A percentile compares a stretch with the other conserved stretches of the same genome.
Conservation (phyloP, 2,113 vertebrate genomes). For the Oceanodroma tethys region DNA sequence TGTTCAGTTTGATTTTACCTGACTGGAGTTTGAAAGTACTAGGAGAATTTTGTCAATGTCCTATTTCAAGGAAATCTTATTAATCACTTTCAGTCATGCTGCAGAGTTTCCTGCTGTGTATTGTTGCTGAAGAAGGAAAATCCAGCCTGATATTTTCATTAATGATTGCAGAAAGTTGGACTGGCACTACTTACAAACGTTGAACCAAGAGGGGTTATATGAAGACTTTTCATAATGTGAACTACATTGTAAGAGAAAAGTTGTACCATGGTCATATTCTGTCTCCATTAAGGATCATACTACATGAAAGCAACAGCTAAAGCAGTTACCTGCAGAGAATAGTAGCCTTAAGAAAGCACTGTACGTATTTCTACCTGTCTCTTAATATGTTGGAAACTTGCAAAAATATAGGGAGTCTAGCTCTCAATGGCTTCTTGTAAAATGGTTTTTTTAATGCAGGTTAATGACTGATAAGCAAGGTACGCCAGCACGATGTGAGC, state of each 20-base stretch:
- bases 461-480: neutral
- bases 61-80: slow-evolving; percentile 29
- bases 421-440: neutral
- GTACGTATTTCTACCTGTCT: neutral
- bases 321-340: neutral
- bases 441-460: neutral
- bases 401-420: neutral
- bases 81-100: slow-evolving; percentile 5
- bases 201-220: neutral
- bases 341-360: neutral
- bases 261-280: neutral
- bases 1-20: slow-evolving; percentile 29
- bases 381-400: neutral
- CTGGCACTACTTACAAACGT: neutral
- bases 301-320: neutral
- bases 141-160: neutral
- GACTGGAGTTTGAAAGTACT: neutral
- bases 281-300: neutral
- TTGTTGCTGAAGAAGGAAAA: slow-evolving; percentile 22
- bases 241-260: neutral
- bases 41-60: neutral
- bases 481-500: neutral
- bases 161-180: neutral
- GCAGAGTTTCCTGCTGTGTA: neutral
- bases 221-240: neutral